Conservation (phyloP, 2,113 vertebrate species). For the Phylloscopus trochiloides region DNA sequence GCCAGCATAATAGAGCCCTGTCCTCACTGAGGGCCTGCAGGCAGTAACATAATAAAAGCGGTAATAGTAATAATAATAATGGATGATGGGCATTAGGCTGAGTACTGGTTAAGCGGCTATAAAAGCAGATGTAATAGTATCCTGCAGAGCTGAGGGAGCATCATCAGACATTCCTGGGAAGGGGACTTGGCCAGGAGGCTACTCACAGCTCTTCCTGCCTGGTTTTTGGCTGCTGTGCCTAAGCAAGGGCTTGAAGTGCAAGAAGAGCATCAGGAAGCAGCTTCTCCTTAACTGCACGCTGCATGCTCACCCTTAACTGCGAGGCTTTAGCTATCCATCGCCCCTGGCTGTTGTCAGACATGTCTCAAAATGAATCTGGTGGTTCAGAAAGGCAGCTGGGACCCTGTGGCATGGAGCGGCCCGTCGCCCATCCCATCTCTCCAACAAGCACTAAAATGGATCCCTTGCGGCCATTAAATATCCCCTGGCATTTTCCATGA, state of each 20-base stretch:
- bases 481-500: slow-evolving; percentile 55
- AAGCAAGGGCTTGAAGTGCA: not conserved
- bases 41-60: slow-evolving; percentile 59
- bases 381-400: not conserved
- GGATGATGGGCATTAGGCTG: slow-evolving; percentile 58
- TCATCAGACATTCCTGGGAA: slow-evolving; percentile 48
- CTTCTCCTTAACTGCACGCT: not conserved
- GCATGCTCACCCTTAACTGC: rapidly evolving
- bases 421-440: rapidly evolving
- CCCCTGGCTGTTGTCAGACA: not conserved
- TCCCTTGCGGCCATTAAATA: slow-evolving; percentile 29
- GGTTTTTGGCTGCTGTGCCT: not conserved
- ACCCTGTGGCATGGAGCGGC: not conserved
- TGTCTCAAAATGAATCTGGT: not conserved
- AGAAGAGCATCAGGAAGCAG: not conserved
- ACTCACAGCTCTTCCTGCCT: not conserved
- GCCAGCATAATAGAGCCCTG: slow-evolving; percentile 39
- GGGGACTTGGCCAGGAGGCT: not conserved
- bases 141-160: slow-evolving; percentile 22
- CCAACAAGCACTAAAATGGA: not conserved
- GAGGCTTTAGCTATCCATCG: not conserved
- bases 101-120: slow-evolving; percentile 52
- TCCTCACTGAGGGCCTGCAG: slow-evolving; percentile 3
- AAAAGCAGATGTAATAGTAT: slow-evolving; percentile 60
- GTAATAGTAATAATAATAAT: slow-evolving; percentile 67